These are phyloP conservation scores for Musca vetustissima DNA, from an alignment of 1,140 invertebrate species.

Conservation along the genomic window DNA sequence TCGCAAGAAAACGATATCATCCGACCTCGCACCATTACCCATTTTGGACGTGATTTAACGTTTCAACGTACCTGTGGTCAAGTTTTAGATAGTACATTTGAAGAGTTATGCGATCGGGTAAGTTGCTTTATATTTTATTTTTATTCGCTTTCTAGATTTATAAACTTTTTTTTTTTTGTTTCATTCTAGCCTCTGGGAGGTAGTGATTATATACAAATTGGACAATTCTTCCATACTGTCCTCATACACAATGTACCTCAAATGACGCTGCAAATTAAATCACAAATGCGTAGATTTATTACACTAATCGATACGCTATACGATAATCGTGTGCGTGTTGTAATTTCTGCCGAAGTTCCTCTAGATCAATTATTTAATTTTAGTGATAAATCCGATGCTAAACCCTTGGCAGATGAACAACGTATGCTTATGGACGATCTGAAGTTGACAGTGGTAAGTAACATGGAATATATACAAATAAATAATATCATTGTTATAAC, in stretches of 20 bases:
- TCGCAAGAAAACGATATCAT: slow-evolving; percentile 90
- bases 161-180: slow-evolving; percentile 23
- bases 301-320: slow-evolving; percentile 97
- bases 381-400: slow-evolving; percentile 57
- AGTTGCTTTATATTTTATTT: slow-evolving; percentile 44
- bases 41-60: slow-evolving; percentile 86
- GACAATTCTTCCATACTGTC: slow-evolving; percentile 92
- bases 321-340: slow-evolving; percentile 83
- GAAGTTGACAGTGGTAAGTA: slow-evolving; percentile 51
- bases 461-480: neutral
- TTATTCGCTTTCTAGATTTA: neutral
- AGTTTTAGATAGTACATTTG: slow-evolving; percentile 86
- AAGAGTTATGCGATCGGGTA: slow-evolving; percentile 88
- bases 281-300: slow-evolving; percentile 91
- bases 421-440: slow-evolving; percentile 93
- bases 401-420: slow-evolving; percentile 67
- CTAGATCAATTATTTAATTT: slow-evolving; percentile 74
- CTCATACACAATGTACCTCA: slow-evolving; percentile 88
- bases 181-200: slow-evolving; percentile 81
- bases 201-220: slow-evolving; percentile 89
- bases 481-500: neutral
- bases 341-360: slow-evolving; percentile 77
- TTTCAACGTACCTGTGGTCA: slow-evolving; percentile 91
- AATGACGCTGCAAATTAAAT: slow-evolving; percentile 74
- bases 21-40: slow-evolving; percentile 74